These are phyloP conservation scores for Orientallactaga bullata DNA, from an alignment of 2,113 vertebrate genomes.

Conservation along the genomic window DNA sequence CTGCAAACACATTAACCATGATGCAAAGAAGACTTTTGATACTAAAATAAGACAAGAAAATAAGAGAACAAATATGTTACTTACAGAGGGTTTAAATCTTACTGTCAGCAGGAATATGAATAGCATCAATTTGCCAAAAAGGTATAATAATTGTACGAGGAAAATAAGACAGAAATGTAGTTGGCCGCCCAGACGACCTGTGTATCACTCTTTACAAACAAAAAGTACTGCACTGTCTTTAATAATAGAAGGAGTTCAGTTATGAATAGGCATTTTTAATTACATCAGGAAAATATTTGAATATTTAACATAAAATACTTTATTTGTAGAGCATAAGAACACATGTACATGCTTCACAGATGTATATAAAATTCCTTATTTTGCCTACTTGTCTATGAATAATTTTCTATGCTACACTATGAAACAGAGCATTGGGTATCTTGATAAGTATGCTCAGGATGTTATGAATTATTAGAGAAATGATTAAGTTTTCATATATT, in stretches of 20 bases:
- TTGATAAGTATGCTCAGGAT: background rate
- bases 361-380: conserved; percentile 50
- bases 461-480: background rate
- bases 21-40: conserved; percentile 19
- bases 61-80: conserved; percentile 21
- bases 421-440: background rate
- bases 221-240: conserved; percentile 55
- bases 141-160: background rate
- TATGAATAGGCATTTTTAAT: conserved; percentile 53
- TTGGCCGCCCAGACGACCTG: conserved; percentile 39
- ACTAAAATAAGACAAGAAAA: conserved; percentile 26
- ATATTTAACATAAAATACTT: conserved; percentile 49
- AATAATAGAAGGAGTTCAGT: conserved; percentile 75
- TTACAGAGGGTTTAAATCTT: conserved; percentile 41
- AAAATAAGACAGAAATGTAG: conserved; percentile 45
- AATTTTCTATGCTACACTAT: background rate
- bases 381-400: conserved; percentile 50
- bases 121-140: conserved; percentile 58
- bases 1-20: background rate
- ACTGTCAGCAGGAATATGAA: background rate
- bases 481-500: conserved; percentile 16
- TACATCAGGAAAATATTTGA: conserved; percentile 35
- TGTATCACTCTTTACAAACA: conserved; percentile 27
- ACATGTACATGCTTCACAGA: conserved; percentile 10
- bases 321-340: conserved; percentile 57